These are phyloP conservation scores for Pollenia angustigena DNA, from an alignment of 2,888 invertebrate genomes.

Conservation along the genomic window DNA sequence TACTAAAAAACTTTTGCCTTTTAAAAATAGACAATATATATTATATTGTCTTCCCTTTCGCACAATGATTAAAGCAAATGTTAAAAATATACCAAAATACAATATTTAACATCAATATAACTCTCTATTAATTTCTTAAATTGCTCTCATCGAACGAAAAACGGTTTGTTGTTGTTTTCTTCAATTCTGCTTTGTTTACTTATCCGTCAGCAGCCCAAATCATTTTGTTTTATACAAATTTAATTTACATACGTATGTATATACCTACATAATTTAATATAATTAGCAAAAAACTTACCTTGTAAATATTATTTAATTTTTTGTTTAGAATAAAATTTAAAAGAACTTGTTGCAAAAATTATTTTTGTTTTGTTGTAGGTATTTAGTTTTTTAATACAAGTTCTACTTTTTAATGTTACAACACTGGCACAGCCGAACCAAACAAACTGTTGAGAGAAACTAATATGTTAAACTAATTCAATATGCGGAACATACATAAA, in stretches of 20 bases:
- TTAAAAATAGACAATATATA: slow-evolving; percentile 9
- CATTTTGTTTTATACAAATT: background rate
- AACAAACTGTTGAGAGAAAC: slow-evolving; percentile 55
- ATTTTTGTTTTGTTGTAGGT: background rate
- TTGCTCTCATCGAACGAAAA: slow-evolving; percentile 6
- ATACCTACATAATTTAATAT: too few relatives aligned
- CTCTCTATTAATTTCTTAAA: background rate
- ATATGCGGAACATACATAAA: background rate
- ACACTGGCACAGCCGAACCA: slow-evolving; percentile 1
- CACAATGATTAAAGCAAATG: background rate
- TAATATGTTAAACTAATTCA: slow-evolving; percentile 25
- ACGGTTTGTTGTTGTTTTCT: slow-evolving; percentile 37
- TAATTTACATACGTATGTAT: too few relatives aligned
- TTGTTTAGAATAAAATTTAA: too few relatives aligned
- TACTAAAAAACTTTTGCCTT: background rate
- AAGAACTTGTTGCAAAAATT: background rate
- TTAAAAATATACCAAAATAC: background rate
- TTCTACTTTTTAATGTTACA: background rate
- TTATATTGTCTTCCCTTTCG: slow-evolving; percentile 8
- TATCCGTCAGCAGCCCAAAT: slow-evolving; percentile 62
- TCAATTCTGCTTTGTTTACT: slow-evolving; percentile 42
- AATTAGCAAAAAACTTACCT: too few relatives aligned
- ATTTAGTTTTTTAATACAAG: background rate
- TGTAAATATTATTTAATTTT: too few relatives aligned
- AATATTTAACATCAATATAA: background rate